These are phyloP conservation scores for Phyllostomus hastatus DNA, from an alignment of 2,113 vertebrate genomes.

Conservation along the genomic window DNA sequence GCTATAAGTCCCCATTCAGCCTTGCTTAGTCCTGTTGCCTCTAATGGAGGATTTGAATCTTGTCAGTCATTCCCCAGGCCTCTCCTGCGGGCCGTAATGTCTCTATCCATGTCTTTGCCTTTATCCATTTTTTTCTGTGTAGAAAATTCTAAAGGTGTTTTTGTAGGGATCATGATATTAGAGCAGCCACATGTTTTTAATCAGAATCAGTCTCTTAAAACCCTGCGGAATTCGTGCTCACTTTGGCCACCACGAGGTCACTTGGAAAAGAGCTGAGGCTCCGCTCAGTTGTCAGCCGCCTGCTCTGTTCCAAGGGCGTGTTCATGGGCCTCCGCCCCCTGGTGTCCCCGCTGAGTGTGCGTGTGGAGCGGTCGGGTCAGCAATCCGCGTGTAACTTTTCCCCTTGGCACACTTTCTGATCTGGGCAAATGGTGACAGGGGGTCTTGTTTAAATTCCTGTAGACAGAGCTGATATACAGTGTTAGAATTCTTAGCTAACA, in stretches of 20 bases:
- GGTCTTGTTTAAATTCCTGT: slow-evolving; percentile 67
- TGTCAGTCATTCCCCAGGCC: slow-evolving; percentile 32
- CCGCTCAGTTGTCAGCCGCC: neutral
- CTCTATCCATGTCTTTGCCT: neutral
- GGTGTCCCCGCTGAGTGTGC: neutral
- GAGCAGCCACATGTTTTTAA: neutral
- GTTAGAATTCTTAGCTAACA: slow-evolving; percentile 75
- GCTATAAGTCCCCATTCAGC: slow-evolving; percentile 52
- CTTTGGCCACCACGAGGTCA: neutral
- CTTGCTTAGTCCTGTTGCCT: slow-evolving; percentile 38
- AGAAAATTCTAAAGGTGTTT: neutral
- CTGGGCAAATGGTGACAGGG: slow-evolving; percentile 65
- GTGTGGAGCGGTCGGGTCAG: neutral
- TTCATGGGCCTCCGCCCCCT: neutral
- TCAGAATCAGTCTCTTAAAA: neutral
- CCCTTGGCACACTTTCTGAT: slow-evolving; percentile 34
- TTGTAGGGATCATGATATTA: neutral
- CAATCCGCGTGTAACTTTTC: neutral
- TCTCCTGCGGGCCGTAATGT: neutral
- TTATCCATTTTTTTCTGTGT: neutral
- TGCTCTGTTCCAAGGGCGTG: neutral
- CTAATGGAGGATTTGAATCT: slow-evolving; percentile 18
- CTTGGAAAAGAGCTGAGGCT: neutral
- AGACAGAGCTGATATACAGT: slow-evolving; percentile 70
- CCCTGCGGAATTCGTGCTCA: neutral